Evolutionary conservation across 2,113 vertebrate species (phyloP), one percentile per base, ranked within the genome.

Genomic region (Meriones unguiculatus): DNA sequence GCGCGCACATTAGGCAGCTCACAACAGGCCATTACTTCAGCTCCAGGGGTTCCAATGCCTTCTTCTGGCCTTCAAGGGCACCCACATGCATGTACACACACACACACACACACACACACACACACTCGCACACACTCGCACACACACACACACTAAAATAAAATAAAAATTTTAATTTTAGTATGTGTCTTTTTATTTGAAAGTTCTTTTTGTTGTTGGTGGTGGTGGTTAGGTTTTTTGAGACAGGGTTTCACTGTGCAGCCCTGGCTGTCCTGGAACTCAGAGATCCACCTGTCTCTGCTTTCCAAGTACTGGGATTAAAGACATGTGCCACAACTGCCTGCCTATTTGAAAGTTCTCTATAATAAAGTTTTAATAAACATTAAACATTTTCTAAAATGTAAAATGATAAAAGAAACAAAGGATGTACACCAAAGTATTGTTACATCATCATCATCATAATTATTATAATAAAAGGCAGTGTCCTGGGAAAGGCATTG

Each of bases 401-500:
- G 46, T n/a, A 57, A 80, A 14, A 38, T 3, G 11, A 59, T 35
- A 81, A 35, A 80, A 35, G 52, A 80, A 81, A 35, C 50, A 35
- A 81, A 81, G 32, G 10, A 59, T 81, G 50, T n/a, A 4, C 32
- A n/a, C n/a, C 32, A n/a, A 18, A 7, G 78, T 57, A 81, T 81
- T 81, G 52, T n/a, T 81, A 24, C 18, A 59, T 82, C 35, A n/a
- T n/a, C 35, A 32, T 32, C 67, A 32, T 15, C 67, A 69, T 15
- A 28, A 69, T 2, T 28, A 69, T 13, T 28, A 32, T 13, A 28
- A 69, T 69, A 28, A 64, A 97, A 99, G 99, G 99, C 99, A 99
- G 98, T 97, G 95, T 98, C 98, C 99, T 99, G 99, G 99, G 99
- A 4, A 24, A 30, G 38, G 24, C 7, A 99, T 99, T 99, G 98